Evolutionary conservation across 2,888 invertebrate genomes (phyloP).

Genomic region (Nebria brevicollis): DNA sequence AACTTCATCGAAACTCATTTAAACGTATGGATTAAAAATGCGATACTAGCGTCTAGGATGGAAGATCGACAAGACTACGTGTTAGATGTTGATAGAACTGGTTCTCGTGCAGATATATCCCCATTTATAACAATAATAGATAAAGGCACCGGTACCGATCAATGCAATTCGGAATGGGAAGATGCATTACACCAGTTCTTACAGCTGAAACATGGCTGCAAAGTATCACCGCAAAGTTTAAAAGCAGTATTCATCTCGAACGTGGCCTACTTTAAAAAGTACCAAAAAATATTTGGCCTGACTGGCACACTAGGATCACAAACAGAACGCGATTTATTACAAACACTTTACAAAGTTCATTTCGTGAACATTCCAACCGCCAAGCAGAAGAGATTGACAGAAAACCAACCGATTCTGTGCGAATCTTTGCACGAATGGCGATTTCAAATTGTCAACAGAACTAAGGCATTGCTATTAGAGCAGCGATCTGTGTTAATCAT

Average conservation of each 20-base stretch:
- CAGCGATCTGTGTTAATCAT: constrained; percentile 55
- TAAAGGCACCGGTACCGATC: constrained; percentile 58
- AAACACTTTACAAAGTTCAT: constrained; percentile 54
- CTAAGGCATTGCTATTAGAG: constrained; percentile 41
- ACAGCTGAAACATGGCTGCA: constrained; percentile 60
- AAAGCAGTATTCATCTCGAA: constrained; percentile 61
- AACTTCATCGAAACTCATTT: constrained; percentile 53
- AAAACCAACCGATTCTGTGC: constrained; percentile 50
- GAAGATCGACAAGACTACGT: constrained; percentile 55
- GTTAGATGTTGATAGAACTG: constrained; percentile 54
- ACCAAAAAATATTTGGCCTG: constrained; percentile 57
- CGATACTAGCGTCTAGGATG: constrained; percentile 54
- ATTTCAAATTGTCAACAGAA: constrained; percentile 40
- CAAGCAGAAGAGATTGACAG: constrained; percentile 52
- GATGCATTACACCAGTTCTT: constrained; percentile 60
- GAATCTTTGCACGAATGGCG: constrained; percentile 47
- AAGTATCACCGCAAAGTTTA: constrained; percentile 55
- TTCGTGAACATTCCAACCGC: constrained; percentile 56
- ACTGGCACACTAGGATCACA: constrained; percentile 59
- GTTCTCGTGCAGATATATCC: constrained; percentile 49
- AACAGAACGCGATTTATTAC: constrained; percentile 55
- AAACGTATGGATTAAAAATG: constrained; percentile 53
- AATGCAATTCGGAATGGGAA: constrained; percentile 58
- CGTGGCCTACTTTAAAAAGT: constrained; percentile 51
- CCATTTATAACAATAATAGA: constrained; percentile 55